These are phyloP conservation scores for Xerus rutilus DNA, from an alignment of 2,797 vertebrate species.

Conservation along the genomic window DNA sequence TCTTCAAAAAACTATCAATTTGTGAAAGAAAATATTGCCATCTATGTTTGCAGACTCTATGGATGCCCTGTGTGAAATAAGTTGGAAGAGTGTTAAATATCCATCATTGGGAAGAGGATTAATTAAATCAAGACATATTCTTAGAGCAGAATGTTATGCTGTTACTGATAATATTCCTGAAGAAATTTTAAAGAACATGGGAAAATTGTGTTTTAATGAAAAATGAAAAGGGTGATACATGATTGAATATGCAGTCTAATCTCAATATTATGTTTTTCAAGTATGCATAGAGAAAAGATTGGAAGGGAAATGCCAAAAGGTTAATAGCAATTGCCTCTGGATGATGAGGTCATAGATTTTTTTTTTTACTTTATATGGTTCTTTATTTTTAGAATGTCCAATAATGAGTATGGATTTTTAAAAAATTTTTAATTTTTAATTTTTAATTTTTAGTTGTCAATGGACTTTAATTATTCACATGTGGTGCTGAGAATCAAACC, in stretches of 20 bases:
- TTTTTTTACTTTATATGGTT: conserved; percentile 12
- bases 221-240: not conserved
- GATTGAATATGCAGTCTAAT: conserved; percentile 14
- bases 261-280: conserved; percentile 19
- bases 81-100: conserved; percentile 2
- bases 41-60: conserved; percentile 42
- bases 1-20: conserved; percentile 35
- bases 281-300: conserved; percentile 20
- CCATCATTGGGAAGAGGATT: not conserved
- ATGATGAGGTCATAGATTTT: conserved; percentile 1
- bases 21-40: conserved; percentile 2
- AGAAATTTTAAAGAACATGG: conserved; percentile 7
- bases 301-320: conserved; percentile 26
- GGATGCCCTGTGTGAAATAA: conserved; percentile 5
- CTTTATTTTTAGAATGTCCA: conserved; percentile 47
- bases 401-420: not conserved
- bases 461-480: too few relatives aligned
- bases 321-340: conserved; percentile 44
- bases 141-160: conserved; percentile 51
- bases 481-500: too few relatives aligned
- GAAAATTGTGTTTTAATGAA: conserved; percentile 49
- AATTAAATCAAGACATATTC: conserved; percentile 19
- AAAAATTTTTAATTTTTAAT: too few relatives aligned
- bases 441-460: too few relatives aligned
- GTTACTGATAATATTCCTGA: conserved; percentile 63